Base-by-base conservation (phyloP, 2,113 vertebrate species). In the Sinocyclocheilus maitianheensis region DNA sequence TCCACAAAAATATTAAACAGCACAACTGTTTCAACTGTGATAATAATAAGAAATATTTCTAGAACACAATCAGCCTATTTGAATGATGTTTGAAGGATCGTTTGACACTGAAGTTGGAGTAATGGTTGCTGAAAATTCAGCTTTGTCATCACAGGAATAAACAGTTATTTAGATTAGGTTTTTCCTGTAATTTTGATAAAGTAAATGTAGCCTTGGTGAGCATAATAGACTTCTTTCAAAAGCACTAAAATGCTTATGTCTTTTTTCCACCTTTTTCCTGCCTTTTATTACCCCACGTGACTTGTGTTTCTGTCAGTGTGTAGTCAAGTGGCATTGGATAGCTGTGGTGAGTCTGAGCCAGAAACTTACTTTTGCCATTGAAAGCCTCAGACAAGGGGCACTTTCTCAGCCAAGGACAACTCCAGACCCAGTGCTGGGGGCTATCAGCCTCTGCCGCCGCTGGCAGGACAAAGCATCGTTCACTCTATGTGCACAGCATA, bases 351-450 rank as follows among this genome's bases (percentile, higher is more conserved):
- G 71, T 77, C 40, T 34, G 22, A 62, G 48, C 87, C 48, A 88
- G 83, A 62, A 37, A 69, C 71, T 60, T 85, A n/a, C 55, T 81
- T 84, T 43, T 40, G 16, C 67, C 65, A 65, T 75, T 87, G 63
- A 87, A 69, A 79, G 60, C 53, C 58, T 84, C 67, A 30, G 51
- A 81, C 43, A 84, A 67, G 24, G 81, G 18, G 58, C 30, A 76
- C 55, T 87, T 87, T 87, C 83, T 87, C 43, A 63, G 86, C 87
- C 87, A 85, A 85, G 62, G 78, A 81, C 51, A 85, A 22, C 1
- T 85, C 48, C 83, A 67, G 62, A 80, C 77, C 62, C n/a, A 80
- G 34, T 9, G 55, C 77, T 80, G 22, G 8, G 46, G 78, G 34
- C 83, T 40, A 75, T 62, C 87, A 85, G 30, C 77, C 71, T 85